A percentile compares a stretch with the other conserved stretches of the same genome.
Evolutionary conservation across 2,113 vertebrate species (phyloP).

Genomic region (Callipepla californica): DNA sequence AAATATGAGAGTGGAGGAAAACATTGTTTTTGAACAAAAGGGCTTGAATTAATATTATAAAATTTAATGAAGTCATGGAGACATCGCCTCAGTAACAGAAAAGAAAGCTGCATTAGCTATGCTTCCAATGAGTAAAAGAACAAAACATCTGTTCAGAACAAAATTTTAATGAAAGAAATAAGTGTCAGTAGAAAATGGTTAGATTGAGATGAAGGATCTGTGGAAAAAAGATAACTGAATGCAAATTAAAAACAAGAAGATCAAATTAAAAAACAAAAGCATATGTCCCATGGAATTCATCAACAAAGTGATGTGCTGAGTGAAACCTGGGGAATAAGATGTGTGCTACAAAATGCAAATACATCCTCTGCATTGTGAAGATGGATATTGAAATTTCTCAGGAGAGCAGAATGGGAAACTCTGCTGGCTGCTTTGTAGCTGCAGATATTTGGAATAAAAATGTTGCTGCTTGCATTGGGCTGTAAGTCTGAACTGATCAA

Average conservation of each 20-base stretch:
- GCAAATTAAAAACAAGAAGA: slow-evolving; percentile 48
- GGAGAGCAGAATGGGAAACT: slow-evolving; percentile 40
- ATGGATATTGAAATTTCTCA: slow-evolving; percentile 39
- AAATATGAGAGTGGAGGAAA: background rate
- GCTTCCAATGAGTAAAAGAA: slow-evolving; percentile 48
- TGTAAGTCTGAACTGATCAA: slow-evolving; percentile 15
- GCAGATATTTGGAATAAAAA: background rate
- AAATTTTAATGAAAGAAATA: slow-evolving; percentile 57
- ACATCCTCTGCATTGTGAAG: slow-evolving; percentile 6
- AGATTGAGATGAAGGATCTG: slow-evolving; percentile 50
- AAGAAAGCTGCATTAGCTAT: slow-evolving; percentile 27
- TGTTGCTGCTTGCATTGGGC: background rate
- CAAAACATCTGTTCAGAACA: slow-evolving; percentile 56
- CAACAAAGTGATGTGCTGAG: slow-evolving; percentile 29
- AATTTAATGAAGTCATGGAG: slow-evolving; percentile 45
- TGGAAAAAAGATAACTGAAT: slow-evolving; percentile 58
- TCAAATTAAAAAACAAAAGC: slow-evolving; percentile 59
- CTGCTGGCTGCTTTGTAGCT: slow-evolving; percentile 7
- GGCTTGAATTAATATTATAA: slow-evolving; percentile 20
- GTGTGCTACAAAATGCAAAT: slow-evolving; percentile 59
- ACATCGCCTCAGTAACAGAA: slow-evolving; percentile 1
- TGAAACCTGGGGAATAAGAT: slow-evolving; percentile 51
- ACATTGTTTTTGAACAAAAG: background rate
- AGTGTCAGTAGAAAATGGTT: slow-evolving; percentile 39
- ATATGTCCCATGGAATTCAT: slow-evolving; percentile 30